Conservation (phyloP, 2,888 invertebrate genomes). For the Sesamia inferens region DNA sequence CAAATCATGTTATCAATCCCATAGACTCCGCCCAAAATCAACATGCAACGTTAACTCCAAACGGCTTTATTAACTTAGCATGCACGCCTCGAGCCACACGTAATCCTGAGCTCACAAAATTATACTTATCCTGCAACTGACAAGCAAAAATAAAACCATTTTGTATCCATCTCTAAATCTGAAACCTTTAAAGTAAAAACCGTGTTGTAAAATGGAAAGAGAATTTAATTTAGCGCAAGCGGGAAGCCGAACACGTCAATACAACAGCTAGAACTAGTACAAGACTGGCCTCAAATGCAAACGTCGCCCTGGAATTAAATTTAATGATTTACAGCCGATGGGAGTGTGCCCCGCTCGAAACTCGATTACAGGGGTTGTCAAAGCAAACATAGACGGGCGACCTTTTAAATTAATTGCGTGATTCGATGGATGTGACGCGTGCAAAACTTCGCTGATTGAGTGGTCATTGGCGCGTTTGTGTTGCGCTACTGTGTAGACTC, state of each 20-base stretch:
- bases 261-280: constrained; percentile 58
- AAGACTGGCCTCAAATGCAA: constrained; percentile 70
- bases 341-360: constrained; percentile 67
- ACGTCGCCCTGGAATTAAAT: constrained; percentile 75
- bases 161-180: constrained; percentile 42
- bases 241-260: constrained; percentile 58
- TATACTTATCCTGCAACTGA: constrained; percentile 33
- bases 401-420: constrained; percentile 78
- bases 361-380: constrained; percentile 77
- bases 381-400: constrained; percentile 74
- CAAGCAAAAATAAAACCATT: constrained; percentile 42
- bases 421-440: constrained; percentile 69
- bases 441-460: constrained; percentile 70
- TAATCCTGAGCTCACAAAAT: constrained; percentile 29
- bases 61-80: constrained; percentile 13
- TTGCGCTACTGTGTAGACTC: constrained; percentile 43
- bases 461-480: constrained; percentile 62
- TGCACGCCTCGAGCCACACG: constrained; percentile 11
- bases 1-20: constrained; percentile 40
- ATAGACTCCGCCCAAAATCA: constrained; percentile 10
- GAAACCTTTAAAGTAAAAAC: constrained; percentile 50
- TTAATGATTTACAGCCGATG: constrained; percentile 77
- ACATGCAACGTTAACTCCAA: constrained; percentile 26
- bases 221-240: constrained; percentile 58
- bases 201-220: constrained; percentile 40